A percentile compares a stretch with the other conserved stretches of the same genome.
phyloP scores from a whole-genome alignment of 2,113 vertebrate species.

The Carlito syrichta region DNA sequence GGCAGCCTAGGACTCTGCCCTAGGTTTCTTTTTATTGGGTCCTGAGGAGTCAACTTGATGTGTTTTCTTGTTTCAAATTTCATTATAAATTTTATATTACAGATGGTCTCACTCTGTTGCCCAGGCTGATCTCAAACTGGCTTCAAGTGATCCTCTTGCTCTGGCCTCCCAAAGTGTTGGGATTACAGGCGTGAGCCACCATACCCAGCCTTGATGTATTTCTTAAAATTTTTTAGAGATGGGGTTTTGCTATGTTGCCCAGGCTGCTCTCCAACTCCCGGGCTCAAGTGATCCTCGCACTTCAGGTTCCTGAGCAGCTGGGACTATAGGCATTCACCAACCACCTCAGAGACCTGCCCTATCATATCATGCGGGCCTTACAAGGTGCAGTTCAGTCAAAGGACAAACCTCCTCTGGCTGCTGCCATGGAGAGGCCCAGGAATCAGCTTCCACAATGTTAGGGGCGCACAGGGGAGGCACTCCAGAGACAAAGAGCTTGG shows the following conservation, averaged over 20 bases:
- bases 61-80: too few relatives aligned
- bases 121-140: not conserved
- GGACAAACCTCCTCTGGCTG: not conserved
- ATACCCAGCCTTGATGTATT: not conserved
- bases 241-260: fast-evolving
- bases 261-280: too few relatives aligned
- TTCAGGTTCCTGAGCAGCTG: not conserved
- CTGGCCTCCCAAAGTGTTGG: not conserved
- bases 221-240: not conserved
- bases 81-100: not conserved
- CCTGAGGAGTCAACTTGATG: not conserved
- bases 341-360: not conserved
- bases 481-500: not conserved
- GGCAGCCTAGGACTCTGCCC: not conserved
- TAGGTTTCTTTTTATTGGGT: not conserved
- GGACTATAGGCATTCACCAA: too few relatives aligned
- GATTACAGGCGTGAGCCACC: not conserved
- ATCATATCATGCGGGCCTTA: not conserved
- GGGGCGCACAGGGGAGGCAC: not conserved
- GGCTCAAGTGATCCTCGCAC: too few relatives aligned
- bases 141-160: not conserved
- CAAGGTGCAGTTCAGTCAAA: not conserved
- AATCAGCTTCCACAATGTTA: not conserved
- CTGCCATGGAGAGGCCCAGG: not conserved
- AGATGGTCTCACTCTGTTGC: not conserved